Evolutionary conservation across 2,888 invertebrate species (phyloP), one percentile per base, ranked within the genome.

Genomic region (Meteorus cinctellus): DNA sequence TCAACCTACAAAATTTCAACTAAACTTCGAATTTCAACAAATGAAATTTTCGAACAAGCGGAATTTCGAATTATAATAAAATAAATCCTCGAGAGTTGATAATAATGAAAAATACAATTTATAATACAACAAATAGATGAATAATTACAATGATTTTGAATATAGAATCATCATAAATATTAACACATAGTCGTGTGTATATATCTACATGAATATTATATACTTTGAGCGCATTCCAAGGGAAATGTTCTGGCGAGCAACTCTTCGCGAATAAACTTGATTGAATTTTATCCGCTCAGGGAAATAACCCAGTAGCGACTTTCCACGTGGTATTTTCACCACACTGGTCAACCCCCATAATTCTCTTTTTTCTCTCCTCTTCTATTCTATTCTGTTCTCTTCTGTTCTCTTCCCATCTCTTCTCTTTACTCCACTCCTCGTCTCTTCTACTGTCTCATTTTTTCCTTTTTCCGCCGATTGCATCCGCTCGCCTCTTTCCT

Each of bases 281-380:
- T 74, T 62, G 69, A 69, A 74, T 74, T 69, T 74, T 24, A 74
- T 74, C 48, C 74, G 74, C 74, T 69, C 51, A 24, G 41, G 24
- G 69, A 60, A 74, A 69, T 69, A 74, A 63, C 63, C 74, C 63
- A 63, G 69, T n/a, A 29, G 55, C 65, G 70, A 76, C 74, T 78
- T 74, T 67, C 71, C 74, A 72, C 74, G 72, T 69, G 74, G 66
- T 55, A 71, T 69, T 48, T 60, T 8, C n/a, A 51, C 16, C 48
- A 51, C 48, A 29, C 66, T 19, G 27, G 48, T 14, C 48, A 48
- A 24, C 24, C 48, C 48, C 48, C 14, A n/a, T n/a, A 4, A 48
- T 48, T 48, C 48, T n/a, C 16, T n/a, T 8, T 45, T 10, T 60
- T 4, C n/a, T 24, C 29, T 34, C 8, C 55, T 74, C 60, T 68